Evolutionary conservation across 64 coral and sea anemone species (phyloP).

Genomic region (Catalaphyllia jardinei): DNA sequence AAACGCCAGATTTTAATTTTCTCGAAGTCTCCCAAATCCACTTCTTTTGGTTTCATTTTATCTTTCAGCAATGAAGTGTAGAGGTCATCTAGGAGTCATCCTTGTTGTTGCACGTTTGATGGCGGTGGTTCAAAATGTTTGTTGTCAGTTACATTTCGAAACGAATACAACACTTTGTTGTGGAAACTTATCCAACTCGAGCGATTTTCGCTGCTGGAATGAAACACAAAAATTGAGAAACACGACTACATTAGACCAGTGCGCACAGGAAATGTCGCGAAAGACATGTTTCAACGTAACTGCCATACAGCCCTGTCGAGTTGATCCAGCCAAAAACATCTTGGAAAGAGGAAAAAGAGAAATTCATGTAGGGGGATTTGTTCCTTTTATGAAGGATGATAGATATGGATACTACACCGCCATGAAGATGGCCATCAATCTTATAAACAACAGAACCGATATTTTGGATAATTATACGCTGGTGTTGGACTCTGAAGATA

Average conservation of each 20-base stretch:
- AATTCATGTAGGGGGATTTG: conserved; percentile 51
- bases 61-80: conserved; percentile 31
- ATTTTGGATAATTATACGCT: conserved; percentile 41
- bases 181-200: conserved; percentile 3
- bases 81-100: neutral
- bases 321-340: neutral
- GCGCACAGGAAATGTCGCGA: neutral
- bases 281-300: conserved; percentile 27
- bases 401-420: conserved; percentile 24
- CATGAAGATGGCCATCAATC: conserved; percentile 47
- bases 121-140: neutral
- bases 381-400: conserved; percentile 24
- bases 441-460: conserved; percentile 55
- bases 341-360: neutral
- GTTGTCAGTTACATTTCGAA: neutral
- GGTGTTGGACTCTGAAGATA: conserved; percentile 57
- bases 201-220: conserved; percentile 41
- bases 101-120: neutral
- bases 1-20: conserved; percentile 16
- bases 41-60: neutral
- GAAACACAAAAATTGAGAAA: neutral
- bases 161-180: conserved; percentile 6
- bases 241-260: neutral
- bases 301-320: neutral
- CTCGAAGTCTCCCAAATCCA: neutral